A percentile compares a stretch with the other conserved stretches of the same genome.
Evolutionary conservation across 2,113 vertebrate species (phyloP).

Genomic region (Tursiops truncatus): DNA sequence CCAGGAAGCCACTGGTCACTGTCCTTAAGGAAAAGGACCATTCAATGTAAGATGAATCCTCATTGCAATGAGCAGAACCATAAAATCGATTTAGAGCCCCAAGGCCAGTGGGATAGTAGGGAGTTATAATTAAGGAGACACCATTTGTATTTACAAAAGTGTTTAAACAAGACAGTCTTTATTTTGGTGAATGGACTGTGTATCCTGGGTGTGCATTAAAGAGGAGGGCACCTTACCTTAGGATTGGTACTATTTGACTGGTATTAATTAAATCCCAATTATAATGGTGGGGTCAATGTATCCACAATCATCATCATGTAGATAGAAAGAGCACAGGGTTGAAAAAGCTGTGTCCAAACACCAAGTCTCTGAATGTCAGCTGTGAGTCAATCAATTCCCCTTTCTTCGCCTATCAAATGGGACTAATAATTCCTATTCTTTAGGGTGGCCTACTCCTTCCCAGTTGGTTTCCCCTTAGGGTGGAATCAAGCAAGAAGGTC

Average conservation of each 20-base stretch:
- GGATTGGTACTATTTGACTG: background rate
- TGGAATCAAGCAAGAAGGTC: background rate
- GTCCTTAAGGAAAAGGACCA: constrained; percentile 8
- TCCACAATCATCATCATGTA: background rate
- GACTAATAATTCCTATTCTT: background rate
- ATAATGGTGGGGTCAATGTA: background rate
- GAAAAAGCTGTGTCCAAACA: background rate
- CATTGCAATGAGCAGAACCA: background rate
- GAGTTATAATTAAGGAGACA: background rate
- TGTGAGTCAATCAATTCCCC: background rate
- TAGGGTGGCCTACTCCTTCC: background rate
- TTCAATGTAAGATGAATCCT: background rate
- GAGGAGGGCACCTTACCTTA: background rate
- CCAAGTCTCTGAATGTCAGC: background rate
- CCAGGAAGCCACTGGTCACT: constrained; percentile 51
- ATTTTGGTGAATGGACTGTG: background rate
- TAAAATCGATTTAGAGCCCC: background rate
- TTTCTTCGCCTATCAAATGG: background rate
- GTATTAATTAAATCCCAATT: background rate
- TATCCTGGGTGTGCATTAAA: background rate
- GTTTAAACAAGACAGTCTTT: background rate
- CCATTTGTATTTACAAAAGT: background rate
- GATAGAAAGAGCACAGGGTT: background rate
- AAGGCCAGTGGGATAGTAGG: background rate
- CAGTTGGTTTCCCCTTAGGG: background rate